Evolutionary conservation across 2,888 invertebrate genomes (phyloP).

Genomic region (Macroteleia sp.): DNA sequence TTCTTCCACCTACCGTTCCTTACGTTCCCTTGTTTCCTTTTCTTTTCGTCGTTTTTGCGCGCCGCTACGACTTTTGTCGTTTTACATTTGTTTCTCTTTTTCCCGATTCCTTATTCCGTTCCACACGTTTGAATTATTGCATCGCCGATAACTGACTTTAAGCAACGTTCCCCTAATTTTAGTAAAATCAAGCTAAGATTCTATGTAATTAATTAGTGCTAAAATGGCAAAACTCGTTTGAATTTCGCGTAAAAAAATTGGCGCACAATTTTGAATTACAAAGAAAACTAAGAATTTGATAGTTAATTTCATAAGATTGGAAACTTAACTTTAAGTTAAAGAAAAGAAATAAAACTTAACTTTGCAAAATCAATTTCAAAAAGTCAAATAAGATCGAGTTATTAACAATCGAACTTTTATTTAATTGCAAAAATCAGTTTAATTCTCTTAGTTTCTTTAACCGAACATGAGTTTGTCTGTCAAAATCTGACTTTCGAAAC

Average conservation of each 20-base stretch:
- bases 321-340: too few species aligned
- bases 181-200: neutral
- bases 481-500: too few species aligned
- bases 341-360: too few species aligned
- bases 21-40: conserved; percentile 40
- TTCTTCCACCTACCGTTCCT: conserved; percentile 38
- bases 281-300: too few species aligned
- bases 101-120: conserved; percentile 35
- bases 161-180: conserved; percentile 1
- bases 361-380: too few species aligned
- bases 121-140: conserved; percentile 39
- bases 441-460: too few species aligned
- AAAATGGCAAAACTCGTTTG: neutral
- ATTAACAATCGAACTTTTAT: too few species aligned
- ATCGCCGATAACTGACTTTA: conserved; percentile 24
- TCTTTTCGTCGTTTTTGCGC: conserved; percentile 59
- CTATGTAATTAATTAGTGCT: neutral
- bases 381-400: too few species aligned
- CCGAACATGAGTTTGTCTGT: too few species aligned
- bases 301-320: too few species aligned
- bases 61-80: conserved; percentile 50
- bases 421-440: too few species aligned
- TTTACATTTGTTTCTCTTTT: conserved; percentile 49
- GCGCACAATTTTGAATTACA: too few species aligned
- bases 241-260: neutral